Conservation (phyloP, 1,140 invertebrate genomes). For the Temnothorax curvispinosus region DNA sequence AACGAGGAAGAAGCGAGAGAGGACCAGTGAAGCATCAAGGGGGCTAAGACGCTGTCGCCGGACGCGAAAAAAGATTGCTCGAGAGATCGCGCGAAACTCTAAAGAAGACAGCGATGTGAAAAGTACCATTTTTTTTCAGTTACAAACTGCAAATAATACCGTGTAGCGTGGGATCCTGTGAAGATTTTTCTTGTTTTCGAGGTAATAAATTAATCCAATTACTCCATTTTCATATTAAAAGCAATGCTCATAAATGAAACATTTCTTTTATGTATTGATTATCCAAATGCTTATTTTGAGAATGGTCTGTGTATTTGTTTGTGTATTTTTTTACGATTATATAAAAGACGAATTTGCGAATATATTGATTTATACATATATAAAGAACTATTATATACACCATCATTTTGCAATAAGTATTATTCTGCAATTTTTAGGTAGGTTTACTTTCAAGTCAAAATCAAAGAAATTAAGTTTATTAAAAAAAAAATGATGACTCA, state of each 20-base stretch:
- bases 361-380: neutral
- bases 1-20: slow-evolving; percentile 80
- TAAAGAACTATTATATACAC: neutral
- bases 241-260: neutral
- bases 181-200: neutral
- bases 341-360: neutral
- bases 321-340: neutral
- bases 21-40: slow-evolving; percentile 1
- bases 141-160: neutral
- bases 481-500: neutral
- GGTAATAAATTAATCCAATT: neutral
- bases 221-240: neutral
- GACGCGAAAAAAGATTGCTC: slow-evolving; percentile 63
- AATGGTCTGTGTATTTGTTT: neutral
- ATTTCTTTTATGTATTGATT: neutral
- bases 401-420: neutral
- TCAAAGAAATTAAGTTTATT: slow-evolving; percentile 9
- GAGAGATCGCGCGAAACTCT: slow-evolving; percentile 31
- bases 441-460: neutral
- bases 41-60: neutral
- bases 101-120: neutral
- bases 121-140: neutral
- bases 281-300: neutral
- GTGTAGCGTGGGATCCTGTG: neutral
- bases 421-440: too few species aligned